These are phyloP conservation scores for Agapornis canus DNA, from an alignment of 2,797 vertebrate species.

Conservation along the genomic window DNA sequence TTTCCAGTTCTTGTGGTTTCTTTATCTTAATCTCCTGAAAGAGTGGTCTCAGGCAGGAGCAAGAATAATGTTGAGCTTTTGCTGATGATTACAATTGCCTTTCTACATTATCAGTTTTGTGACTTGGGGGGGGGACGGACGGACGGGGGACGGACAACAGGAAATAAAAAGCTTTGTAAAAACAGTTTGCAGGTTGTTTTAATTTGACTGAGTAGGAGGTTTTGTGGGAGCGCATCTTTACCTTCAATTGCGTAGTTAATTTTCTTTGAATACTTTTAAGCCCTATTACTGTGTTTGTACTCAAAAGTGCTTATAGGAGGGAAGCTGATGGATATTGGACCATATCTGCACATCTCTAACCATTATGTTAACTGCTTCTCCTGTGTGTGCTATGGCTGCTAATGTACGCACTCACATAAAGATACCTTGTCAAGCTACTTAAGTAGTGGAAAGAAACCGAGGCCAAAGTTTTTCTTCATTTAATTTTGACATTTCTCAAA, in stretches of 20 bases:
- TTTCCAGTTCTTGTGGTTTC: background rate
- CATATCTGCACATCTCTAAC: background rate
- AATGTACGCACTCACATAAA: background rate
- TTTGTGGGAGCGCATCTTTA: background rate
- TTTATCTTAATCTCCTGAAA: background rate
- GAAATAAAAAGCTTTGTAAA: background rate
- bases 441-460: background rate
- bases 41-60: background rate
- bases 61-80: background rate
- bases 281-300: background rate
- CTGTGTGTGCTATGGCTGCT: background rate
- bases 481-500: conserved; percentile 1
- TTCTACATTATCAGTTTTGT: background rate
- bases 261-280: background rate
- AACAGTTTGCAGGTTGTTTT: background rate
- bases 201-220: background rate
- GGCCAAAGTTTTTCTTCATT: background rate
- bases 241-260: background rate
- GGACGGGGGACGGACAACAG: no score
- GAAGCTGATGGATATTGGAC: background rate
- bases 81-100: background rate
- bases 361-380: background rate
- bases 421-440: background rate
- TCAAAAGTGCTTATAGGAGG: background rate
- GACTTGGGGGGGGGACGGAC: background rate